These are phyloP conservation scores for Odocoileus hemionus DNA, from an alignment of 2,113 vertebrate genomes.

Conservation along the genomic window DNA sequence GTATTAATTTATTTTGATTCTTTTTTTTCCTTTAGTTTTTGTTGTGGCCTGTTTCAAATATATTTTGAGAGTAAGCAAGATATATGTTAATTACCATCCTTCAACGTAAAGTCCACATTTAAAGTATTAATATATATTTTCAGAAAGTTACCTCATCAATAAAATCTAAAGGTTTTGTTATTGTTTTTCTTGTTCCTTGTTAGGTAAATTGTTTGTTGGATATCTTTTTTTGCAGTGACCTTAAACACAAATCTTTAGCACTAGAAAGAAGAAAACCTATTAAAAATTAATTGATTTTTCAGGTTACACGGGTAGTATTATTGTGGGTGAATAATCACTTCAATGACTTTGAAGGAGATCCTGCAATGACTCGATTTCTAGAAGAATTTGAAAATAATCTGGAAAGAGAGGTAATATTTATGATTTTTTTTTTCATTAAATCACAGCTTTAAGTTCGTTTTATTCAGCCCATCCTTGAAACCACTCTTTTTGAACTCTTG, in stretches of 20 bases:
- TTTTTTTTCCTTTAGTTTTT: not conserved
- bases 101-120: not conserved
- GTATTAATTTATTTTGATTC: not conserved
- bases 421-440: rapidly evolving
- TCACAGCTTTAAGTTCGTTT: not conserved
- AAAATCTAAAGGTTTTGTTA: not conserved
- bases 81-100: not conserved
- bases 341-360: constrained; percentile 99
- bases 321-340: constrained; percentile 99
- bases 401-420: constrained; percentile 92
- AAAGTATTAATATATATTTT: not conserved
- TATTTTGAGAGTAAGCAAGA: not conserved
- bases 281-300: constrained; percentile 60
- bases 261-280: not conserved
- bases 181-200: not conserved
- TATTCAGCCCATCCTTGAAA: not conserved
- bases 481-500: constrained; percentile 35
- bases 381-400: constrained; percentile 99
- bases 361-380: constrained; percentile 96
- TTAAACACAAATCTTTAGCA: not conserved
- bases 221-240: not conserved
- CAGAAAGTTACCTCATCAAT: not conserved
- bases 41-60: not conserved
- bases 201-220: not conserved
- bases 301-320: constrained; percentile 99